Evolutionary conservation across 2,113 vertebrate genomes (phyloP), one percentile per base, ranked within the genome.

Genomic region (Entosphenus tridentatus): DNA sequence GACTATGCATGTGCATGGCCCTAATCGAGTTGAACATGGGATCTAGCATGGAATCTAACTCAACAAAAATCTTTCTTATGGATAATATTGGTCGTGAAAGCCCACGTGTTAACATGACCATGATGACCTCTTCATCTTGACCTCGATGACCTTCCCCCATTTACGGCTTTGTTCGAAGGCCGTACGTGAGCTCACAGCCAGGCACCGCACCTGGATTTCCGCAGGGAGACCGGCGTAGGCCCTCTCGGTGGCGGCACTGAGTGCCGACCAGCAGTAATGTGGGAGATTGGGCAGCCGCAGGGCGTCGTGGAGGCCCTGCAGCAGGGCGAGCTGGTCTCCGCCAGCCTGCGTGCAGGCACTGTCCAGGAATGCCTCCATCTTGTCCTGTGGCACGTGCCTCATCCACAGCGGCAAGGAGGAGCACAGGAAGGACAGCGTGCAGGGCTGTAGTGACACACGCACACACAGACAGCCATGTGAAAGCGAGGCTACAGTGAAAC

Each of bases 361-460:
- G n/a, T 87, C 85, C 57, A 80, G 73, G 57, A 83, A 87, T 17
- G 78, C 77, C 74, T 85, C 83, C 3, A 93, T 77, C 73, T 93
- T 95, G 74, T 98, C 89, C 57, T 88, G 87, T 1, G 86, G 77
- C 10, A 95, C 78, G 1, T 95, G 82, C 73, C 87, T 91, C 84
- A 95, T 85, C 93, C 93, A 98, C 10, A 74, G 56, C 12, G 83
- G 75, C 12, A 86, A 67, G 5, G 78, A 84, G 2, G 71, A 73
- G 11, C 85, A 82, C 70, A 97, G 83, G 71, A 39, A 39, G 39
- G 39, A 39, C 39, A 5, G 39, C 39, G 39, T 39, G 39, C 39
- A 39, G 39, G 39, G 39, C 39, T 39, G 39, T 39, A 39, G 39
- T 39, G 39, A 39, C 39, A 39, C 39, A 39, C 39, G 39, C 39